These are phyloP conservation scores for Etheostoma cragini DNA, from an alignment of 2,113 vertebrate species.

Conservation along the genomic window DNA sequence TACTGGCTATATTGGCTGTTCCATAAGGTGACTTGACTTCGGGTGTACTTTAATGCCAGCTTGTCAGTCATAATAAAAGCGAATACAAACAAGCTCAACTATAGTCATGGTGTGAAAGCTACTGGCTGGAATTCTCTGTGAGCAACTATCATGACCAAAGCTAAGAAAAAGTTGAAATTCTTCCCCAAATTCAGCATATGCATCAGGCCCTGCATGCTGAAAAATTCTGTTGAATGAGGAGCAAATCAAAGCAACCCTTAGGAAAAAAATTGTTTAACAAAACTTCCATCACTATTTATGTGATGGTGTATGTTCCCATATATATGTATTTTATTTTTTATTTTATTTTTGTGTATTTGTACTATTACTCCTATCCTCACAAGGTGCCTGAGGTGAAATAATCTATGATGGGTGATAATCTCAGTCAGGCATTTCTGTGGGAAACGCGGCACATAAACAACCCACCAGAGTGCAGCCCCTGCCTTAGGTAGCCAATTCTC, in stretches of 20 bases:
- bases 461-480: slow-evolving; percentile 1
- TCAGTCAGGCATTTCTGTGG: slow-evolving; percentile 10
- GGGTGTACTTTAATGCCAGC: slow-evolving; percentile 47
- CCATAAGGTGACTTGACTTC: slow-evolving; percentile 45
- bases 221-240: slow-evolving; percentile 20
- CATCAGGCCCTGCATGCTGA: neutral
- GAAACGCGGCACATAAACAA: slow-evolving; percentile 41
- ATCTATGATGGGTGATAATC: slow-evolving; percentile 51
- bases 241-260: slow-evolving; percentile 30
- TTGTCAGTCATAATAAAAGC: slow-evolving; percentile 65
- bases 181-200: neutral
- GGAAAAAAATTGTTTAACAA: slow-evolving; percentile 17
- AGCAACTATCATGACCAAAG: slow-evolving; percentile 22
- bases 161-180: slow-evolving; percentile 25
- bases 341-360: slow-evolving; percentile 8
- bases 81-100: slow-evolving; percentile 50
- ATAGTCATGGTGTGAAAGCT: slow-evolving; percentile 18
- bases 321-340: neutral
- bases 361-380: slow-evolving; percentile 17
- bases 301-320: neutral
- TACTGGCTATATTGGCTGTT: slow-evolving; percentile 52
- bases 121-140: slow-evolving; percentile 15
- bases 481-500: slow-evolving; percentile 55
- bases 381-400: slow-evolving; percentile 38
- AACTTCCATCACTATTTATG: slow-evolving; percentile 8